Percentiles rank a stretch among this genome's conserved stretches.
These are phyloP conservation scores for Orthosia cruda DNA, from an alignment of 2,888 invertebrate genomes.

Conservation along the genomic window DNA sequence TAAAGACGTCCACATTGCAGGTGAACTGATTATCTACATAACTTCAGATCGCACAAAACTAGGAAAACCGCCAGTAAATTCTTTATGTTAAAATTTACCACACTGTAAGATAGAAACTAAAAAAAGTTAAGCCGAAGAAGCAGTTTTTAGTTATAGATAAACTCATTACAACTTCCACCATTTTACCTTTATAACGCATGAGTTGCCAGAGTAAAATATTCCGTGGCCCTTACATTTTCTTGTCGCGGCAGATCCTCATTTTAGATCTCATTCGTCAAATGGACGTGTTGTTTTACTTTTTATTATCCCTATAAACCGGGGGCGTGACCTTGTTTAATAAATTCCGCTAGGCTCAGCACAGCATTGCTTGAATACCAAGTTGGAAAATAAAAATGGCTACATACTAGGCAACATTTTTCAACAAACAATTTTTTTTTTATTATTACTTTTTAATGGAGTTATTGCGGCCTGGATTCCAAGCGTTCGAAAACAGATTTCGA, in stretches of 20 bases:
- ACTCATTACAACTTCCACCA: constrained; percentile 65
- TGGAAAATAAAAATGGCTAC: constrained; percentile 60
- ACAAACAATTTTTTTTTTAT: constrained; percentile 44
- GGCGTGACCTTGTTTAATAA: constrained; percentile 85
- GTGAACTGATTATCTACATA: constrained; percentile 16
- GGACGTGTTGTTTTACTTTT: constrained; percentile 88
- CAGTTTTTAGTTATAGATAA: constrained; percentile 64
- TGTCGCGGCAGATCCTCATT: constrained; percentile 78
- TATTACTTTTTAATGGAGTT: neutral
- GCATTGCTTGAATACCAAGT: constrained; percentile 81
- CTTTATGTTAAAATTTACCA: constrained; percentile 44
- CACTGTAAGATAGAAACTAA: constrained; percentile 26
- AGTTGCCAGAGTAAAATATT: constrained; percentile 57
- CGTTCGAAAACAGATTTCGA: neutral
- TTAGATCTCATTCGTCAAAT: constrained; percentile 86
- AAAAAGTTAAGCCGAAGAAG: constrained; percentile 43
- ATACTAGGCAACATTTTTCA: constrained; percentile 8
- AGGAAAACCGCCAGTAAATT: constrained; percentile 28
- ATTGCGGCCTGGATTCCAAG: neutral
- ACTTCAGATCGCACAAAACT: constrained; percentile 36
- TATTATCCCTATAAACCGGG: constrained; percentile 85
- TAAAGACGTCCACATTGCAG: neutral
- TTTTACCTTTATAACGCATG: constrained; percentile 56
- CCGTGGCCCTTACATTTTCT: constrained; percentile 66
- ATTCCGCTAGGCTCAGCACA: constrained; percentile 72